phyloP scores from a whole-genome alignment of 2,888 invertebrate genomes.

The Drosophila dives region DNA sequence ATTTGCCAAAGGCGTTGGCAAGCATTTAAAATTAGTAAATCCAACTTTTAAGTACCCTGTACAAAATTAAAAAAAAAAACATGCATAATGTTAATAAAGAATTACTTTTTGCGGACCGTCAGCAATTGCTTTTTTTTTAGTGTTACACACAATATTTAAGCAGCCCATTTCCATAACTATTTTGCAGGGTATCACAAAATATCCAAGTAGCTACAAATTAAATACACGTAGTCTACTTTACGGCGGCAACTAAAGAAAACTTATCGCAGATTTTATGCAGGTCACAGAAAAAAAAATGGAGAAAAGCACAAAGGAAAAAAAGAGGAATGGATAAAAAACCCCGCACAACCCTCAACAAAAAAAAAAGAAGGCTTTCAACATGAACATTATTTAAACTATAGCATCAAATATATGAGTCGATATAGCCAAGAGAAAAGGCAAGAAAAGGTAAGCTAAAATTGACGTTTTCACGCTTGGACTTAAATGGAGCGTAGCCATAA shows the following conservation, averaged over 20 bases:
- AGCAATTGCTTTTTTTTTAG: not conserved
- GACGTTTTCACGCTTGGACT: slow-evolving; percentile 27
- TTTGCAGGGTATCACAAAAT: slow-evolving; percentile 15
- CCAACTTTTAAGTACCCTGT: slow-evolving; percentile 15
- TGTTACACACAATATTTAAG: not conserved
- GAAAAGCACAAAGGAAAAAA: not conserved
- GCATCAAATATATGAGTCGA: slow-evolving; percentile 36
- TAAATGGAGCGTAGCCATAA: slow-evolving; percentile 28
- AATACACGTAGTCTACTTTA: slow-evolving; percentile 64
- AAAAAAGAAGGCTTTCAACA: slow-evolving; percentile 30
- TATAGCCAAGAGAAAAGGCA: not conserved
- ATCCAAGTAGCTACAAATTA: slow-evolving; percentile 47
- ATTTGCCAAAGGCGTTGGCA: slow-evolving; percentile 69
- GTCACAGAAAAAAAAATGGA: slow-evolving; percentile 16
- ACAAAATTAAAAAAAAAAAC: not conserved
- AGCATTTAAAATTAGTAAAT: not conserved
- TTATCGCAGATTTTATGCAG: slow-evolving; percentile 62
- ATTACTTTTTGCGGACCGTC: not conserved
- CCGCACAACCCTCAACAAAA: slow-evolving; percentile 10
- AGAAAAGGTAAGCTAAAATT: slow-evolving; percentile 28
- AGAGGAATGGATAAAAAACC: slow-evolving; percentile 12
- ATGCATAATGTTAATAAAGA: too few relatives aligned
- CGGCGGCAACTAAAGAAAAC: slow-evolving; percentile 43
- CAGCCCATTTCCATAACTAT: not conserved
- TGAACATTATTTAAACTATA: slow-evolving; percentile 52